Evolutionary conservation across 2,888 invertebrate genomes (phyloP).

Genomic region (Athalia circularis): DNA sequence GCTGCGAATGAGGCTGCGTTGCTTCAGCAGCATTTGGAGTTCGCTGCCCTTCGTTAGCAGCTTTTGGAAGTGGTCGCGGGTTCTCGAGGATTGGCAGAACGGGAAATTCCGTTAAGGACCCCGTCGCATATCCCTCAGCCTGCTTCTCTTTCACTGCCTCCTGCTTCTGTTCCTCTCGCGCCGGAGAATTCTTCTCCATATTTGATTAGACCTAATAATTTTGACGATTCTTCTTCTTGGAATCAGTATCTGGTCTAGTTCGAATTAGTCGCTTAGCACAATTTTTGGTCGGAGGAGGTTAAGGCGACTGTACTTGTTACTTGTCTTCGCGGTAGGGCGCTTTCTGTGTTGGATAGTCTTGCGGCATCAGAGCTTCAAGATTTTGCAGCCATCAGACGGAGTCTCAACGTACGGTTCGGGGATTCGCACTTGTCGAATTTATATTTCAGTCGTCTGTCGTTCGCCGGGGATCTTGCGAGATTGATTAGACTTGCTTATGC

Average conservation of each 20-base stretch:
- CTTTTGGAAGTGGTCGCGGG: no score
- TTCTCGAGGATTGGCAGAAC: no score
- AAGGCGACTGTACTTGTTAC: neutral
- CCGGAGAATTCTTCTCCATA: no score
- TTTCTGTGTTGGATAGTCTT: neutral
- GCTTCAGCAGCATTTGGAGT: no score
- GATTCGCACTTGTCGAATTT: neutral
- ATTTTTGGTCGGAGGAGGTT: neutral
- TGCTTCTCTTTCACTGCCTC: no score
- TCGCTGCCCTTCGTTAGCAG: no score
- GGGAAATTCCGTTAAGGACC: no score
- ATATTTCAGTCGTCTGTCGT: neutral
- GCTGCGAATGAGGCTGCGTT: no score
- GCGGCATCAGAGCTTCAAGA: neutral
- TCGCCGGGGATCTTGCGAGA: neutral
- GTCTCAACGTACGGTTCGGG: neutral
- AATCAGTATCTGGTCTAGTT: neutral
- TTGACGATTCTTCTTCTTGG: neutral
- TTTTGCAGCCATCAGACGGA: neutral
- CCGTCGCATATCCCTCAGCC: no score
- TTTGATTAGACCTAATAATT: neutral
- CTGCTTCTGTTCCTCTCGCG: no score
- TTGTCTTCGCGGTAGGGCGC: neutral
- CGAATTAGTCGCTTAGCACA: neutral
- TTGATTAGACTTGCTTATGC: neutral